Conservation (phyloP, 2,888 invertebrate species). For the Caenorhabditis panamensis region DNA sequence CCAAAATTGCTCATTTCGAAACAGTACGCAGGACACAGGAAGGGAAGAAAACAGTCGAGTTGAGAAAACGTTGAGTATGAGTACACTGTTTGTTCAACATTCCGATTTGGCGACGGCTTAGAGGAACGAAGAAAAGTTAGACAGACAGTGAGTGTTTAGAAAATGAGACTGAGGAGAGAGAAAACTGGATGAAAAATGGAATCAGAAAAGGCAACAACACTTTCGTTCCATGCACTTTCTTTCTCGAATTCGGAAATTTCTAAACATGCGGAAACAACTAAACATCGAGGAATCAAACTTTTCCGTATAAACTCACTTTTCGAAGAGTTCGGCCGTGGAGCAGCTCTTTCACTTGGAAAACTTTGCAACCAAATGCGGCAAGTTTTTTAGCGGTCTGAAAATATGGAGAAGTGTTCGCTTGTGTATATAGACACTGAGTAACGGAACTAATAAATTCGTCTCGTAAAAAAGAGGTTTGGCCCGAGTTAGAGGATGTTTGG, state of each 20-base stretch:
- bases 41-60: slow-evolving; percentile 26
- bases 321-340: slow-evolving; percentile 85
- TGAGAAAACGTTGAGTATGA: slow-evolving; percentile 51
- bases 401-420: slow-evolving; percentile 14
- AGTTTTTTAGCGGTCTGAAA: slow-evolving; percentile 84
- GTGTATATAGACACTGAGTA: slow-evolving; percentile 53
- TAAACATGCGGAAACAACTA: slow-evolving; percentile 23
- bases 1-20: slow-evolving; percentile 19
- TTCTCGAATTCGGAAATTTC: too few species aligned
- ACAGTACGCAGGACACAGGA: slow-evolving; percentile 21
- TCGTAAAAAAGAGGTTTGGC: slow-evolving; percentile 15
- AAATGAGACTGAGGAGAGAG: neutral
- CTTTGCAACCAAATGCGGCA: slow-evolving; percentile 85
- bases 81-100: slow-evolving; percentile 58
- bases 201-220: neutral
- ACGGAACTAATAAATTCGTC: slow-evolving; percentile 4
- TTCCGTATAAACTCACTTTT: slow-evolving; percentile 82
- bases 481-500: too few species aligned
- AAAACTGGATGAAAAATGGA: slow-evolving; percentile 25
- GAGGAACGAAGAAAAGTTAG: slow-evolving; percentile 30
- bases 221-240: too few species aligned
- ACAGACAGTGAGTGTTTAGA: slow-evolving; percentile 37
- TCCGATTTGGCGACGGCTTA: slow-evolving; percentile 56
- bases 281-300: neutral
- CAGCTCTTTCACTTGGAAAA: slow-evolving; percentile 85